Percentiles rank a stretch among this genome's conserved stretches.
Conservation (phyloP, 92 coral and sea anemone genomes). For the Parazoanthus swiftii region DNA sequence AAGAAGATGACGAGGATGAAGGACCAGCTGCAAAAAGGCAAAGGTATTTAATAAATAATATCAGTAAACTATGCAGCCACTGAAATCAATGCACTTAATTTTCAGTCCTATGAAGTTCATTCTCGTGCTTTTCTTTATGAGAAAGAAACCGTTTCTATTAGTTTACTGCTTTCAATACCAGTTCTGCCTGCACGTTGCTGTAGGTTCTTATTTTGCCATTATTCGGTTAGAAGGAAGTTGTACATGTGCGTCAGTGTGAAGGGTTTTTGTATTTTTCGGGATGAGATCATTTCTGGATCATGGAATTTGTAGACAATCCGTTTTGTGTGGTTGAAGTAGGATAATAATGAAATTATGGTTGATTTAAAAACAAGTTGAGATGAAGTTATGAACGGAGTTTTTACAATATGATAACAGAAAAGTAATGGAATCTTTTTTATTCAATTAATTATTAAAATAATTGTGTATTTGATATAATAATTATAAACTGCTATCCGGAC, state of each 20-base stretch:
- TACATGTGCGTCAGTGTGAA: no score
- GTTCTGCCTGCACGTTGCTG: neutral
- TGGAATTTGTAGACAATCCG: neutral
- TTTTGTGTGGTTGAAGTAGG: neutral
- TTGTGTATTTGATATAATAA: no score
- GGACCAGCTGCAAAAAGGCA: constrained; percentile 40
- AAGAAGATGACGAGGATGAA: no score
- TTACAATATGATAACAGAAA: neutral
- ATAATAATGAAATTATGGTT: neutral
- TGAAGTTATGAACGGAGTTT: neutral
- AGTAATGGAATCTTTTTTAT: neutral
- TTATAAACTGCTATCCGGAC: no score
- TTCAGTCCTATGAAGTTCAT: no score
- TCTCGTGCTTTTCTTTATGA: neutral
- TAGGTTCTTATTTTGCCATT: neutral
- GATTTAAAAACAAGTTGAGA: neutral
- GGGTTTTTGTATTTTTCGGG: no score
- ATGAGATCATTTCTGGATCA: neutral
- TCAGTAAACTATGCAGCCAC: neutral
- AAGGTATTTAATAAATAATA: constrained; percentile 45
- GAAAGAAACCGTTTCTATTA: no score
- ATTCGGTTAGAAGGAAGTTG: no score
- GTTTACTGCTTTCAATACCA: neutral
- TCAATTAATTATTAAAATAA: no score
- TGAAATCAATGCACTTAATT: no score